These are phyloP conservation scores for Acleris sparsana DNA, from an alignment of 2,888 invertebrate genomes.

Conservation along the genomic window DNA sequence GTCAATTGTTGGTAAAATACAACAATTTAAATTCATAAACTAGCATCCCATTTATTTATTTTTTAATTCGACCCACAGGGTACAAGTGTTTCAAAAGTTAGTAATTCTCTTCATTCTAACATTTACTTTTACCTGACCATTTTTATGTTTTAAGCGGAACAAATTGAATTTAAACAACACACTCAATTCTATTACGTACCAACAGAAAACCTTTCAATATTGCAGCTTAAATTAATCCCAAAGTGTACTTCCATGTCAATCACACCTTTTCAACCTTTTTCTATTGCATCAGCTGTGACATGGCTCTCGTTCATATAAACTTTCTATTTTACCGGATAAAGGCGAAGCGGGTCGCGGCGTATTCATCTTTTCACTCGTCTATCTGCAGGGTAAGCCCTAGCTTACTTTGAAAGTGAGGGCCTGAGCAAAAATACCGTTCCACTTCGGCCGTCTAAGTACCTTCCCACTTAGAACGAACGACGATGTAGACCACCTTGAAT, in stretches of 20 bases:
- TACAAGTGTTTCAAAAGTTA: no score
- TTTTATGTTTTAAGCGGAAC: no score
- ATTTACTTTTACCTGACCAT: no score
- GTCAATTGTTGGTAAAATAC: no score
- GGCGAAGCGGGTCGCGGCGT: slow-evolving; percentile 54
- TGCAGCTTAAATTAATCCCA: slow-evolving; percentile 13
- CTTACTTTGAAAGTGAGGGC: slow-evolving; percentile 62
- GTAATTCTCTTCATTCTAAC: no score
- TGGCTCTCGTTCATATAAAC: slow-evolving; percentile 44
- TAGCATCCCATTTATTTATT: no score
- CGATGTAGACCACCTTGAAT: slow-evolving; percentile 9
- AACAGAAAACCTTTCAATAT: background rate
- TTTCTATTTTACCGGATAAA: slow-evolving; percentile 54
- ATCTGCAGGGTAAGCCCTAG: slow-evolving; percentile 57
- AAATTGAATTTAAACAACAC: background rate
- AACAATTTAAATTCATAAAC: no score
- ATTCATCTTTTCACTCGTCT: slow-evolving; percentile 64
- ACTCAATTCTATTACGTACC: background rate
- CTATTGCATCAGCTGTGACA: slow-evolving; percentile 10
- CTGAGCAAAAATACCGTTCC: slow-evolving; percentile 51
- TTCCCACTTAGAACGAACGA: slow-evolving; percentile 12
- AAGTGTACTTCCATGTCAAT: slow-evolving; percentile 16
- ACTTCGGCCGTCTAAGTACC: slow-evolving; percentile 43
- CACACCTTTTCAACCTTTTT: slow-evolving; percentile 26
- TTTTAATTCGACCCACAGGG: no score